Evolutionary conservation across 2,113 vertebrate genomes (phyloP), one percentile per base, ranked within the genome.

Genomic region (Rhineura floridana): DNA sequence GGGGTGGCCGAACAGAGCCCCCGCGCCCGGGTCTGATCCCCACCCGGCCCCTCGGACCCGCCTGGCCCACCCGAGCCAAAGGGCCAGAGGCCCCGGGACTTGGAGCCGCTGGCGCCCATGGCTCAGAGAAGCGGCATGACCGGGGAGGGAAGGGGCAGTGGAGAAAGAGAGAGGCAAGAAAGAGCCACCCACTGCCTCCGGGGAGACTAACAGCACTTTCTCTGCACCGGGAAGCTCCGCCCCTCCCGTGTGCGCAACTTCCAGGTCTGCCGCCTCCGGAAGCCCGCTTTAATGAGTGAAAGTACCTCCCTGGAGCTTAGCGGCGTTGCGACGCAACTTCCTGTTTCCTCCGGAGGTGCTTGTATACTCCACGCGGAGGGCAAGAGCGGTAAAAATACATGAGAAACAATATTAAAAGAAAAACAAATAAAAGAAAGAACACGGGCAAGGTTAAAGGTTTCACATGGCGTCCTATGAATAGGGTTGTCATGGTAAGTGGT

Each of bases 91-190:
- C 98, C 97, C 95, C 98, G 98, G 89, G 96, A 94, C 97, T 98
- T 98, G 95, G 98, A 98, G 95, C 98, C 97, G 90, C 97, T 98
- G 95, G 98, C 96, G 94, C 98, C 98, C 98, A 98, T 99, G 90
- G 92, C 88, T 98, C 95, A 98, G 90, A 95, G 95, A 95, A 93
- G 91, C 91, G 86, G 88, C 97, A 97, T 93, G 84, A 96, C 95
- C 89, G 89, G 78, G 80, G 50, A 89, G 93, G 93, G 89, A 81
- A 65, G 80, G 80, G 81, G 63, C 52, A 42, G 83, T 39, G 17
- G n/a, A 28, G 30, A 28, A 44, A 33, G 15, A 28, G 50, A 2
- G 21, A 65, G 52, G 73, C 85, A n/a, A n/a, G 21, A 6, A 59
- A 59, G 11, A 50, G 63, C n/a, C 72, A 25, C 72, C 78, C 73